Conservation (phyloP, 23 tunicate genomes). For the Ciona savignyi region DNA sequence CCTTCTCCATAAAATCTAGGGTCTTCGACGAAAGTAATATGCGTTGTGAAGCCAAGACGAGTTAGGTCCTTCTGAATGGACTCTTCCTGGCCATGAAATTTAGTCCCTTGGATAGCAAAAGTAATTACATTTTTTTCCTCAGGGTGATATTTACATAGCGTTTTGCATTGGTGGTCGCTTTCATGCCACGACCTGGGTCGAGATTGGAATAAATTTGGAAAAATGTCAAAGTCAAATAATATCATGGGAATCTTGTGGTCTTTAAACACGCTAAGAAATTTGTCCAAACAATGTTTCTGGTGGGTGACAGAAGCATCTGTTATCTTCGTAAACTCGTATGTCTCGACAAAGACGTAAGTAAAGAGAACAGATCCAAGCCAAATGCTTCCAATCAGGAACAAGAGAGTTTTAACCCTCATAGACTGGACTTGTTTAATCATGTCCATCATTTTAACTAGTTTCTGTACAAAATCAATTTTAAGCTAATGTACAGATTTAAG, state of each 20-base stretch:
- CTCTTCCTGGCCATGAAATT: conserved; percentile 10
- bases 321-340: conserved; percentile 24
- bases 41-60: conserved; percentile 14
- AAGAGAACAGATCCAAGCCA: conserved; percentile 11
- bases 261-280: background rate
- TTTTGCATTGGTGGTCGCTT: conserved; percentile 20
- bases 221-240: conserved; percentile 14
- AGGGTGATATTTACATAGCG: conserved; percentile 28
- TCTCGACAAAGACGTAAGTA: conserved; percentile 17
- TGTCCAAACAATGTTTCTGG: background rate
- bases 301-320: conserved; percentile 6
- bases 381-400: background rate
- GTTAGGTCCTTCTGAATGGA: conserved; percentile 3
- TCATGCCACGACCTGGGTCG: conserved; percentile 23
- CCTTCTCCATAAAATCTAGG: background rate
- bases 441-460: conserved; percentile 13
- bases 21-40: conserved; percentile 10
- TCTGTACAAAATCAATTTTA: too few species aligned
- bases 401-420: conserved; percentile 14
- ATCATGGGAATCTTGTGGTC: conserved; percentile 1
- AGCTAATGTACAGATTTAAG: too few species aligned
- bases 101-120: conserved; percentile 18
- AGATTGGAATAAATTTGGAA: conserved; percentile 18
- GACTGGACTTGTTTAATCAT: background rate
- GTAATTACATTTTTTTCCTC: conserved; percentile 39